Evolutionary conservation across 2,113 vertebrate species (phyloP).

Genomic region (Equus przewalskii): DNA sequence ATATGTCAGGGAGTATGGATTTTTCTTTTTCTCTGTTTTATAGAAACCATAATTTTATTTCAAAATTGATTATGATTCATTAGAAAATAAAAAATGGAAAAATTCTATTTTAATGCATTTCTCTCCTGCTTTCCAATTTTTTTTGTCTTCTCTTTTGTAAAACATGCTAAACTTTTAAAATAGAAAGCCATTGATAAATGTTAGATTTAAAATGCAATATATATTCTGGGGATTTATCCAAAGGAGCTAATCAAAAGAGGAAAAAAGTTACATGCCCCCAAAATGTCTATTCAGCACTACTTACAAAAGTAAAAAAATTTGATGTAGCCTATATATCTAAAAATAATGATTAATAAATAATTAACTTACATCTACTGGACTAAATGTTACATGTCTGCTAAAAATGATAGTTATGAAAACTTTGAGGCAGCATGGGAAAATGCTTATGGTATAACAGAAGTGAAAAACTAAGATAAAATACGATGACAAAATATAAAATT

Average conservation of each 20-base stretch:
- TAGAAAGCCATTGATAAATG: slow-evolving; percentile 37
- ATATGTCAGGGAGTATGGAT: slow-evolving; percentile 24
- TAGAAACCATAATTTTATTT: slow-evolving; percentile 56
- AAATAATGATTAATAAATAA: slow-evolving; percentile 34
- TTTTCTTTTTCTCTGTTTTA: slow-evolving; percentile 49
- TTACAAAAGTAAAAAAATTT: slow-evolving; percentile 43
- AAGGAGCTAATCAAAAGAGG: slow-evolving; percentile 23
- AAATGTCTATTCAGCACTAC: slow-evolving; percentile 24
- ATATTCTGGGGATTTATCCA: slow-evolving; percentile 9
- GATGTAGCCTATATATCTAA: not conserved
- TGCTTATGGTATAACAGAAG: not conserved
- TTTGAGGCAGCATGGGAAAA: not conserved
- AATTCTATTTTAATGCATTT: slow-evolving; percentile 45
- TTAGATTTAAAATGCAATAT: slow-evolving; percentile 60
- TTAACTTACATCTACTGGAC: not conserved
- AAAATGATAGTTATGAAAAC: slow-evolving; percentile 54
- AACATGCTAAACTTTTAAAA: slow-evolving; percentile 54
- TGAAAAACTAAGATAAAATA: slow-evolving; percentile 34
- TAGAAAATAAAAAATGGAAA: slow-evolving; percentile 49
- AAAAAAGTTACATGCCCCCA: slow-evolving; percentile 15
- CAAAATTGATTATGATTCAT: slow-evolving; percentile 38
- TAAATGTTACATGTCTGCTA: not conserved
- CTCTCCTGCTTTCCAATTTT: not conserved
- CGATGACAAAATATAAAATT: slow-evolving; percentile 33
- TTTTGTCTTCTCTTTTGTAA: not conserved